These are phyloP conservation scores for Graptemys geographica DNA, from an alignment of 2,797 vertebrate genomes.

Conservation along the genomic window DNA sequence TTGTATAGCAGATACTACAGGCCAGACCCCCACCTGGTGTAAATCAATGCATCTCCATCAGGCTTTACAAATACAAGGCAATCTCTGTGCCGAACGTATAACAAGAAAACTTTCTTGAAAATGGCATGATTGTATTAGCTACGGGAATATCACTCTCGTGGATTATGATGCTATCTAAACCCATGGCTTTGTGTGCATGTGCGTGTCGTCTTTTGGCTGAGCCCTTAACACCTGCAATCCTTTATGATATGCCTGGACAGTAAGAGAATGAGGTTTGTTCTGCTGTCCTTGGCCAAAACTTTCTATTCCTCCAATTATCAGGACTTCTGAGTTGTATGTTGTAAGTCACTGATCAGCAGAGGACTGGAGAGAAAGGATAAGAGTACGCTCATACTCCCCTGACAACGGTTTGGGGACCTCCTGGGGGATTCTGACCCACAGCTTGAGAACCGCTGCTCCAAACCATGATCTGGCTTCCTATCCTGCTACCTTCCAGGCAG, in stretches of 20 bases:
- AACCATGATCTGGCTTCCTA: neutral
- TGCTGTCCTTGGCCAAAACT: neutral
- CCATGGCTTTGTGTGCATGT: neutral
- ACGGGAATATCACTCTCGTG: neutral
- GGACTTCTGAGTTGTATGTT: neutral
- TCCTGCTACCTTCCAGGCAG: neutral
- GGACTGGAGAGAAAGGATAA: neutral
- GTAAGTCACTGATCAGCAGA: neutral
- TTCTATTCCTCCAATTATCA: neutral
- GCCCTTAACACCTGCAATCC: neutral
- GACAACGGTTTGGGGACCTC: neutral
- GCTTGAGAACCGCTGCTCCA: neutral
- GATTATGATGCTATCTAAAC: neutral
- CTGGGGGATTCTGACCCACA: neutral
- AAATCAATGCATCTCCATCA: slow-evolving; percentile 25
- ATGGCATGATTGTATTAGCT: neutral
- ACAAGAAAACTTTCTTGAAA: neutral
- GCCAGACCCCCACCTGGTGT: slow-evolving; percentile 3
- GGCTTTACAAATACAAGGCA: neutral
- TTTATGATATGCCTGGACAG: neutral
- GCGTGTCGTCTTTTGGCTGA: rapidly evolving
- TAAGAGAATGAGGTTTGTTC: neutral
- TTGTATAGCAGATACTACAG: neutral
- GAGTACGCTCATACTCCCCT: rapidly evolving
- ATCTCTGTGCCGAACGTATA: neutral